Conservation (phyloP, 2,113 vertebrate genomes). For the Bubo blakistoni region DNA sequence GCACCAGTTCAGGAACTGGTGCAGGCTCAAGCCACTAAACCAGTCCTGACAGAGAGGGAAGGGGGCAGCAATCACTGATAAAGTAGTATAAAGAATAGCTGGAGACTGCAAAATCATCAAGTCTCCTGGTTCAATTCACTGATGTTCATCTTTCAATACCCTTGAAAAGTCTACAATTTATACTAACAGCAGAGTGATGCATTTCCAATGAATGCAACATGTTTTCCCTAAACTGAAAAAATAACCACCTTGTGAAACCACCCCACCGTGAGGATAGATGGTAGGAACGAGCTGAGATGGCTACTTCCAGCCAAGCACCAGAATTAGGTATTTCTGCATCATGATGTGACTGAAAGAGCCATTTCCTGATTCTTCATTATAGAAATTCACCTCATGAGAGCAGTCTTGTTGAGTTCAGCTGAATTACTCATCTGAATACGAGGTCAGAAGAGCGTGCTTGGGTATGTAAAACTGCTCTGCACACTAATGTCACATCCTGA, state of each 20-base stretch:
- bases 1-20: neutral
- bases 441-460: neutral
- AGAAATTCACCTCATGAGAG: neutral
- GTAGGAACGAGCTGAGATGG: neutral
- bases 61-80: neutral
- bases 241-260: neutral
- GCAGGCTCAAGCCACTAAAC: neutral
- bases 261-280: neutral
- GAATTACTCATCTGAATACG: neutral
- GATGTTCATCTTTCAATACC: neutral
- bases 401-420: neutral
- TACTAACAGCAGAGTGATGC: neutral
- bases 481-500: neutral
- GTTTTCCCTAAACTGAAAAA: neutral
- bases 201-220: neutral
- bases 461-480: neutral
- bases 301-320: neutral
- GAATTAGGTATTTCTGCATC: neutral
- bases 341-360: fast-evolving
- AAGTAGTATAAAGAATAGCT: neutral
- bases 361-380: neutral
- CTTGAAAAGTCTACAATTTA: neutral
- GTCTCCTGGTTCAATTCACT: neutral
- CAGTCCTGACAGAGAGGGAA: neutral
- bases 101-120: neutral